Percentiles rank a stretch among this genome's conserved stretches.
Conservation (phyloP, 1,140 invertebrate species). For the Heliconius hermathena region DNA sequence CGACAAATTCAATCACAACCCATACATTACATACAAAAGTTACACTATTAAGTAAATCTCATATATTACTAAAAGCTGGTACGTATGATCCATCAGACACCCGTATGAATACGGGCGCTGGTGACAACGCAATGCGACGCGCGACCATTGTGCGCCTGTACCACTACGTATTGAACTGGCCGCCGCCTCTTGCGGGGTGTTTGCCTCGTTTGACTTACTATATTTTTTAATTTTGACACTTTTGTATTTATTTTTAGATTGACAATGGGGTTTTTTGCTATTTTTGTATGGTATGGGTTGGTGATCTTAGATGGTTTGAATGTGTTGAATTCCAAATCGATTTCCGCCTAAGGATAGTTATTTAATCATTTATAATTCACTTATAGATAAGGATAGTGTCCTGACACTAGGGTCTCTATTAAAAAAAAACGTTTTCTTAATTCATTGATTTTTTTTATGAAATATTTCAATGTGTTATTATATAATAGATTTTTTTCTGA, state of each 20-base stretch:
- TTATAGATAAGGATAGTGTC: no score
- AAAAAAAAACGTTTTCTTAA: no score
- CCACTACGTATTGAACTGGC: slow-evolving; percentile 55
- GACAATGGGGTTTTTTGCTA: neutral
- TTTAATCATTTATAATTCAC: no score
- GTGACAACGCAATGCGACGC: slow-evolving; percentile 68
- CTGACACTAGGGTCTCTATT: no score
- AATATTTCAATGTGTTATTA: no score
- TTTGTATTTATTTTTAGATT: neutral
- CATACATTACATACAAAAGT: neutral
- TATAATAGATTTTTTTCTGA: no score
- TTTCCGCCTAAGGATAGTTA: no score
- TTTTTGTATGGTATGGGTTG: neutral
- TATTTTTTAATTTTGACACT: neutral
- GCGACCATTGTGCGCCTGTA: slow-evolving; percentile 55
- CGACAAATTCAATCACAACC: neutral
- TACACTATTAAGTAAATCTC: neutral
- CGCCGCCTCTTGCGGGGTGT: slow-evolving; percentile 39
- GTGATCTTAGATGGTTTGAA: no score
- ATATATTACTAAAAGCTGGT: slow-evolving; percentile 49
- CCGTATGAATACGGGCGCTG: slow-evolving; percentile 54
- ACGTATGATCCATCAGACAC: slow-evolving; percentile 61
- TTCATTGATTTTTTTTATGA: no score
- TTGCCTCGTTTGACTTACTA: slow-evolving; percentile 26
- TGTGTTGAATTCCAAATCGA: no score